Conservation (phyloP, 2,113 vertebrate species). For the Oophaga pumilio region DNA sequence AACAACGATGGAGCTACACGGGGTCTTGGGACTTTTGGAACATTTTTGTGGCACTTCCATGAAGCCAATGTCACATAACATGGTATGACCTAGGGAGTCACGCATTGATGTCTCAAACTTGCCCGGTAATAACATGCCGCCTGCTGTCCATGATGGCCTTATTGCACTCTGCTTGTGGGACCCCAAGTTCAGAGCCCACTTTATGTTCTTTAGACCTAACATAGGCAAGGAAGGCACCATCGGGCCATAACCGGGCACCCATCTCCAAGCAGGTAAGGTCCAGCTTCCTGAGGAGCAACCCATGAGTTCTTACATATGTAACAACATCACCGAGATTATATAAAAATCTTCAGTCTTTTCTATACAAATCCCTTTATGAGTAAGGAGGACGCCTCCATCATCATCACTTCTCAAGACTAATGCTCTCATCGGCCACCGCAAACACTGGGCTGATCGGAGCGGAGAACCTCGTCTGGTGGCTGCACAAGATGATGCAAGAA, state of each 20-base stretch:
- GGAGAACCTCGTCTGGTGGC: conserved; percentile 68
- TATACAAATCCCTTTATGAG: neutral
- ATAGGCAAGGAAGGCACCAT: neutral
- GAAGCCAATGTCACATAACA: neutral
- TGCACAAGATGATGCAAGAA: conserved; percentile 76
- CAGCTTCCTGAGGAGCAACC: neutral
- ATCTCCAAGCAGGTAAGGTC: neutral
- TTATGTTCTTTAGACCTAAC: neutral
- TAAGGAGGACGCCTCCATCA: neutral
- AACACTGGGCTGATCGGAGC: conserved; percentile 80
- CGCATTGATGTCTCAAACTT: neutral
- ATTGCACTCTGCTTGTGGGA: neutral
- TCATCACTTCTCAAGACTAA: conserved; percentile 67
- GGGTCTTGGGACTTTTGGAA: too few species aligned
- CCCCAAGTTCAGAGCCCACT: too few species aligned
- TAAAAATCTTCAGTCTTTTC: neutral
- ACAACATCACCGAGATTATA: neutral
- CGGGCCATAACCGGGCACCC: neutral
- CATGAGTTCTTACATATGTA: neutral
- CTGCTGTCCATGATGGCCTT: neutral
- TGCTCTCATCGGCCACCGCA: conserved; percentile 83
- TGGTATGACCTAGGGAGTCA: neutral
- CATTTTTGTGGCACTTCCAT: neutral
- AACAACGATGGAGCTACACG: neutral
- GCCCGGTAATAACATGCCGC: neutral